Base-by-base conservation (phyloP, 2,888 invertebrate genomes). In the Parnassius apollo region DNA sequence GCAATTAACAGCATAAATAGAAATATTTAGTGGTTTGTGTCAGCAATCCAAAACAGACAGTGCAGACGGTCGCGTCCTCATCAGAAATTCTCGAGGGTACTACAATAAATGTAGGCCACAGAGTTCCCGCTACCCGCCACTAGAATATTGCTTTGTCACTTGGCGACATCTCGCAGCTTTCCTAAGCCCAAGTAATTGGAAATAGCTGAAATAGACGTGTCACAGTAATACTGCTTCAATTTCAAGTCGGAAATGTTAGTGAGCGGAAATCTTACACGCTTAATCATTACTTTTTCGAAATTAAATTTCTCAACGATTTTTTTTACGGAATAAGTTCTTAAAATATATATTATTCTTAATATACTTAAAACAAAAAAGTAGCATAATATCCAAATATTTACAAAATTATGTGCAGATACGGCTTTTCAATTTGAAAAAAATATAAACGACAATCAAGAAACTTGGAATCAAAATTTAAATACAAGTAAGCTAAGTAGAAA, bases 81-180 rank as follows among this genome's bases (percentile, higher is more conserved):
- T 90, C 86, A 85, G 77, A 79, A 86, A 90, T 88, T 88, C 89
- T 85, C 89, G 80, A 81, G 84, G 86, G 88, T 81, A 76, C 81
- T 73, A 79, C 85, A 84, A 83, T 86, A 86, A 91, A 90, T 90
- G 86, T 90, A 89, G 90, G 89, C 86, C 89, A 87, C 82, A 84
- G 85, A 90, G 86, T 88, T 88, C 79, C 78, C 80, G 73, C 76
- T 80, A 77, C 79, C 78, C 77, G 76, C 81, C 69, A 69, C 72
- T 72, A 78, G 88, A 89, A 91, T 91, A 91, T 91, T 91, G 91
- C 90, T 89, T 88, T 91, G 91, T 91, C 91, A 90, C 88, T 88
- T 83, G 86, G 83, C 86, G 86, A 88, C 88, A 83, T 88, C 82
- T 85, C 81, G 79, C 81, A 82, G 82, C 85, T 84, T 80, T 82